Percentiles rank a stretch among this genome's conserved stretches.
Evolutionary conservation across 2,113 vertebrate genomes (phyloP).

Genomic region (Saguinus midas): DNA sequence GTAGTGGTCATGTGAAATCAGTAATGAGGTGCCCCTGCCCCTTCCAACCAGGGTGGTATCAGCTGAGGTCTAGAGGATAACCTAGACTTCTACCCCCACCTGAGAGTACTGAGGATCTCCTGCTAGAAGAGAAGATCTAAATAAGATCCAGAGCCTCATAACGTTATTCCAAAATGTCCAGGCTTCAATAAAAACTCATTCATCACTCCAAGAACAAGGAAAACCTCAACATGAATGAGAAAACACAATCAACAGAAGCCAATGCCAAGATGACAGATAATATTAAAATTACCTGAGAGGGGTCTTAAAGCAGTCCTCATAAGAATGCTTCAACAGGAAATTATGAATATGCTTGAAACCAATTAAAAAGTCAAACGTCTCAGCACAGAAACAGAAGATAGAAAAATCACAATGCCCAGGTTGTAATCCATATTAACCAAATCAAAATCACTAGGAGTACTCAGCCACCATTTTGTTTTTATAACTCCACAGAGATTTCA

Average conservation of each 20-base stretch:
- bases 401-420: not conserved
- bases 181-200: not conserved
- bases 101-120: not conserved
- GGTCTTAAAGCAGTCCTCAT: not conserved
- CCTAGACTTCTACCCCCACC: not conserved
- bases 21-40: not conserved
- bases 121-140: not conserved
- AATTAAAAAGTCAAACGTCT: not conserved
- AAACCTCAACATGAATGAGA: not conserved
- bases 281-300: not conserved
- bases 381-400: conserved; percentile 19
- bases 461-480: not conserved
- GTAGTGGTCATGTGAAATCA: not conserved
- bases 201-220: not conserved
- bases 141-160: not conserved
- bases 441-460: not conserved
- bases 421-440: not conserved
- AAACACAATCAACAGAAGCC: not conserved
- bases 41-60: too few species aligned
- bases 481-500: not conserved
- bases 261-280: not conserved
- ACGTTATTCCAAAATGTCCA: not conserved
- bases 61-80: not conserved
- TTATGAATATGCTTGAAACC: not conserved
- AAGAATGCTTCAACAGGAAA: not conserved